A percentile compares a stretch with the other conserved stretches of the same genome.
These are phyloP conservation scores for Bostrychus sinensis DNA, from an alignment of 2,113 vertebrate genomes.

Conservation along the genomic window DNA sequence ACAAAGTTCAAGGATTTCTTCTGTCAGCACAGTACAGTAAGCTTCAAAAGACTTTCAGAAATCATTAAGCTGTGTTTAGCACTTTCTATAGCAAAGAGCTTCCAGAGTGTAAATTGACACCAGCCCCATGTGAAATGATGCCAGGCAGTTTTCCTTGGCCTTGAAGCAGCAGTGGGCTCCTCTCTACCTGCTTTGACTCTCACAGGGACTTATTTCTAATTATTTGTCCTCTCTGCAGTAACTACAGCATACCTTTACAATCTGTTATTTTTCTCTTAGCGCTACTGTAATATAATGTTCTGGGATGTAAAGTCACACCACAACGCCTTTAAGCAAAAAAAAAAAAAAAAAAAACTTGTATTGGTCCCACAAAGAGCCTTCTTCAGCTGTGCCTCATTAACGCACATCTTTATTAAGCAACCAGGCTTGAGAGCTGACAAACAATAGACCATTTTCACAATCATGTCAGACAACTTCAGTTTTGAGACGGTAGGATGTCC, in stretches of 20 bases:
- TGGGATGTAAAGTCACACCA: background rate
- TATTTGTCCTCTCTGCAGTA: slow-evolving; percentile 40
- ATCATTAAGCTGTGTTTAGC: slow-evolving; percentile 21
- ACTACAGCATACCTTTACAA: slow-evolving; percentile 13
- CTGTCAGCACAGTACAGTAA: slow-evolving; percentile 30
- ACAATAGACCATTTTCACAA: too few relatives aligned
- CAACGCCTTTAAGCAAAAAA: too few relatives aligned
- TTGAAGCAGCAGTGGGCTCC: slow-evolving; percentile 32
- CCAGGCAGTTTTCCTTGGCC: slow-evolving; percentile 43
- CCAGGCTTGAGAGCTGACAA: too few relatives aligned
- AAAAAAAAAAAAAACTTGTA: too few relatives aligned
- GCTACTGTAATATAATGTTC: background rate
- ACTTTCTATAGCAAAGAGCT: slow-evolving; percentile 6
- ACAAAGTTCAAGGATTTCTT: slow-evolving; percentile 22
- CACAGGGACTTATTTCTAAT: slow-evolving; percentile 51
- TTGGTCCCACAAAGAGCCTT: too few relatives aligned
- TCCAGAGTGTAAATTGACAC: slow-evolving; percentile 10
- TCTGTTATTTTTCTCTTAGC: slow-evolving; percentile 19
- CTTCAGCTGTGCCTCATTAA: too few relatives aligned
- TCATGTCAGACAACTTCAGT: too few relatives aligned
- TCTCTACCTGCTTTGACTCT: slow-evolving; percentile 33
- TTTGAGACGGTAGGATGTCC: too few relatives aligned
- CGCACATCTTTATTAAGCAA: too few relatives aligned
- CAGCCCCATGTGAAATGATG: slow-evolving; percentile 30
- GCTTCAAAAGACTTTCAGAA: slow-evolving; percentile 27